These are phyloP conservation scores for Nomada ferruginata DNA, from an alignment of 2,888 invertebrate genomes.

Conservation along the genomic window DNA sequence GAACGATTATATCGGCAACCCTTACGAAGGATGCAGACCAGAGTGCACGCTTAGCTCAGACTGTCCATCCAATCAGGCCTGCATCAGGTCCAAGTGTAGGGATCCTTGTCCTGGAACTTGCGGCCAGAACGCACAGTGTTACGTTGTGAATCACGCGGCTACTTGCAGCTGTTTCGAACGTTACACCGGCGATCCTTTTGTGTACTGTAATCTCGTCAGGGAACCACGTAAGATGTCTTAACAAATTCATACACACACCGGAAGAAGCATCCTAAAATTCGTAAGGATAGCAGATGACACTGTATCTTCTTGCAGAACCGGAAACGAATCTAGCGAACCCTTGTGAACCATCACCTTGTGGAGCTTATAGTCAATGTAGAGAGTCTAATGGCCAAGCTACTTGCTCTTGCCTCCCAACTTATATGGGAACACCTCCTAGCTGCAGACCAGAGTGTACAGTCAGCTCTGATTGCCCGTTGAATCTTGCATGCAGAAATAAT, in stretches of 20 bases:
- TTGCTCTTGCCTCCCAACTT: constrained; percentile 88
- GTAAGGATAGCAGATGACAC: not conserved
- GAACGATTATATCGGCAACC: constrained; percentile 89
- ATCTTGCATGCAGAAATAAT: constrained; percentile 88
- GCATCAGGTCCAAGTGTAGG: constrained; percentile 91
- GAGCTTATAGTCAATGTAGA: constrained; percentile 88
- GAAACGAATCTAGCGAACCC: constrained; percentile 76
- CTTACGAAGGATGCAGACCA: constrained; percentile 90
- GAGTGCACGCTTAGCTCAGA: constrained; percentile 92
- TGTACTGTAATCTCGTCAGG: constrained; percentile 85
- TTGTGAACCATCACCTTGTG: constrained; percentile 89
- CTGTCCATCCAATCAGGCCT: constrained; percentile 90
- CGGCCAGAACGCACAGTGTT: constrained; percentile 86
- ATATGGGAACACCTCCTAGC: constrained; percentile 88
- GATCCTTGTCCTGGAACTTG: constrained; percentile 91
- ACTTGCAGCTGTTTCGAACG: constrained; percentile 83
- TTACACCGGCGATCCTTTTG: constrained; percentile 86
- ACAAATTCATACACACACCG: not conserved
- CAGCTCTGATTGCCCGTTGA: constrained; percentile 88
- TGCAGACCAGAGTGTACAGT: constrained; percentile 89
- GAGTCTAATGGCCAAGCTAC: constrained; percentile 88
- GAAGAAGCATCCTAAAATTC: not conserved
- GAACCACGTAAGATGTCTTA: constrained; percentile 89
- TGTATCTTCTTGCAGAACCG: constrained; percentile 47
- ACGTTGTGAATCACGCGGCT: constrained; percentile 84